Evolutionary conservation across 2,113 vertebrate species (phyloP), one percentile per base, ranked within the genome.

Genomic region (Lophotis ruficrista): DNA sequence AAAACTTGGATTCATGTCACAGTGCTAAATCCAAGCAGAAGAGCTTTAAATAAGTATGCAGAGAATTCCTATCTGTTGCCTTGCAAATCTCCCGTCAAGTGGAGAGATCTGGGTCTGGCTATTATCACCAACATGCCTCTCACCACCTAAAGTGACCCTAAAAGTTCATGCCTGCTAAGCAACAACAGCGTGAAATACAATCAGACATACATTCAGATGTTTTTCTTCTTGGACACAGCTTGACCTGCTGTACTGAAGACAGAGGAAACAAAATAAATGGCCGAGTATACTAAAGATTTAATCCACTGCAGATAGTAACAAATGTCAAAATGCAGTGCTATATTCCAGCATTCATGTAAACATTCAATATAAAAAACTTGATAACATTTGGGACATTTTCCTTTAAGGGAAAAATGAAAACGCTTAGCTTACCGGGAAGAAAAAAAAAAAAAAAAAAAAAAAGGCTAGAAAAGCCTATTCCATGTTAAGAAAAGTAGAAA

Each of bases 81-180:
- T 69, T 81, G 83, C 90, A 95, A 96, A 96, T 78, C 89, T 94
- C 72, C 84, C 71, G 89, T 82, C 87, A 87, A 91, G 83, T n/a
- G 93, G 48, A 64, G 56, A 94, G 86, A 65, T 69, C 72, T 91
- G 73, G 65, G 48, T 87, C 90, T 94, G 89, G 92, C 87, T 93
- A 61, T 94, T 91, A 91, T 87, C 83, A 89, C 87, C 94, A 72
- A 85, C 8, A 4, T 57, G 66, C 61, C 70, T 89, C 77, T 96
- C 57, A 72, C 57, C 89, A 94, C 92, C 83, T 77, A 87, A 68
- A 71, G 38, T 83, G 91, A 94, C 92, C 88, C 83, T 65, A 70
- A 94, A 82, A 81, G 69, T 76, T 95, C 86, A 89, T 71, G 92
- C 54, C 72, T 85, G 61, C 80, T 76, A 94, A 89, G 72, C 65